Evolutionary conservation across 2,113 vertebrate species (phyloP), one percentile per base, ranked within the genome.

Genomic region (Andinoacara biseriatus): DNA sequence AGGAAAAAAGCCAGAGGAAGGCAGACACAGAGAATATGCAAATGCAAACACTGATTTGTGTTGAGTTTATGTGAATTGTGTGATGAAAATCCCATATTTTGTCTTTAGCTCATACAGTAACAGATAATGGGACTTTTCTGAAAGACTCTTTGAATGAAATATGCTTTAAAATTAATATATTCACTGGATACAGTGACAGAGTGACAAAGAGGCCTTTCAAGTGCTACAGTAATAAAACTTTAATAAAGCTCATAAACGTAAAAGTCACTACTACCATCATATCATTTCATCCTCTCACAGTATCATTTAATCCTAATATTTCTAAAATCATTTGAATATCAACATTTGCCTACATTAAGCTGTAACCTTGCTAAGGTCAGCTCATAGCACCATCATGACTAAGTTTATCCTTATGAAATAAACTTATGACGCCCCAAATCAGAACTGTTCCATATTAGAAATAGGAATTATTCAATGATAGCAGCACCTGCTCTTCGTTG

Each of bases 181-280:
- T 54, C 67, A 72, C 46, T 72, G 52, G 52, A 72, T 17, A 72
- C 26, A 72, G 67, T 72, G 67, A 72, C 43, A 72, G 43, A 72
- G 46, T 31, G 46, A 72, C 67, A 72, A 31, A 72, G 46, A 72
- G 0, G 1, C 18, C n/a, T 57, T 72, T 72, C 67, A 72, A 72
- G 67, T 54, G 67, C 67, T 72, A 72, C 67, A 72, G 46, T 31
- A 72, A 54, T 72, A 46, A 72, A 18, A 72, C 31, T 72, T 26
- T 72, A 46, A 72, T 72, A 31, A n/a, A 54, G 26, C 46, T 26
- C 31, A 72, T 31, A 72, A 72, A 72, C 67, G 14, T 7, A 33
- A 33, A 52, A 72, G 26, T 29, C 46, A 54, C 67, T 72, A n/a
- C 26, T 31, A 54, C 20, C 4, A 18, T 33, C 67, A 72, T 33